These are phyloP conservation scores for Paratrypauchen microcephalus DNA, from an alignment of 2,797 vertebrate species.

Conservation along the genomic window DNA sequence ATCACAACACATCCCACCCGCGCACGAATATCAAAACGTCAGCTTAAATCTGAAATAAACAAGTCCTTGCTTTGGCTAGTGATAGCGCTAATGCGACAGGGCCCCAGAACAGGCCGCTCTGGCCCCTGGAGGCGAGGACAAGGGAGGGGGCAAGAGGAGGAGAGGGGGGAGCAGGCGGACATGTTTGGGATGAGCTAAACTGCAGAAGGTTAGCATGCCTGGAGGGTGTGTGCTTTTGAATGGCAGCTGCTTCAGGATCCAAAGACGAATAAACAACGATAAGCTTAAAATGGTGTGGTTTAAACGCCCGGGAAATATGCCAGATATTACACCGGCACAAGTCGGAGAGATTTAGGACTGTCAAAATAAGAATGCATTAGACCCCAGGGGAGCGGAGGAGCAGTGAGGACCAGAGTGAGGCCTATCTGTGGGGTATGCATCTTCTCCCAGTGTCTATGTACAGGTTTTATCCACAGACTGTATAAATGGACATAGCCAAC, in stretches of 20 bases:
- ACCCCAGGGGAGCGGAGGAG: not conserved
- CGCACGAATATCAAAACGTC: conserved; percentile 67
- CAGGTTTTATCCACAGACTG: no score
- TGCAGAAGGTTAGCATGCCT: conserved; percentile 64
- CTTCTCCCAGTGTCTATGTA: no score
- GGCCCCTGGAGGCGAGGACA: conserved; percentile 66
- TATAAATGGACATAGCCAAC: no score
- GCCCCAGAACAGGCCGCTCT: conserved; percentile 70
- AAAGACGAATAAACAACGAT: conserved; percentile 70
- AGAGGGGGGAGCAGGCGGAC: conserved; percentile 40
- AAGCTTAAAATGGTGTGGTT: conserved; percentile 33
- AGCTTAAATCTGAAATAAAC: conserved; percentile 80
- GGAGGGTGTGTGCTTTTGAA: conserved; percentile 57
- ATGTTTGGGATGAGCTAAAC: conserved; percentile 47
- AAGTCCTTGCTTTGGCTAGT: conserved; percentile 65
- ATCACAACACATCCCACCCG: conserved; percentile 65
- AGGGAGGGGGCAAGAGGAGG: conserved; percentile 31
- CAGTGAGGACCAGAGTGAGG: not conserved
- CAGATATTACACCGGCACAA: not conserved
- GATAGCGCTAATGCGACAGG: conserved; percentile 69
- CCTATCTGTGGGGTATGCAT: not conserved
- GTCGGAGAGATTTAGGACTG: not conserved
- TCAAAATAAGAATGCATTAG: not conserved
- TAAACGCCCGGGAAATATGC: conserved; percentile 17
- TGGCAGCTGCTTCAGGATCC: conserved; percentile 71